Base-by-base conservation (phyloP, 1,140 invertebrate genomes). In the Acromyrmex echinatior region DNA sequence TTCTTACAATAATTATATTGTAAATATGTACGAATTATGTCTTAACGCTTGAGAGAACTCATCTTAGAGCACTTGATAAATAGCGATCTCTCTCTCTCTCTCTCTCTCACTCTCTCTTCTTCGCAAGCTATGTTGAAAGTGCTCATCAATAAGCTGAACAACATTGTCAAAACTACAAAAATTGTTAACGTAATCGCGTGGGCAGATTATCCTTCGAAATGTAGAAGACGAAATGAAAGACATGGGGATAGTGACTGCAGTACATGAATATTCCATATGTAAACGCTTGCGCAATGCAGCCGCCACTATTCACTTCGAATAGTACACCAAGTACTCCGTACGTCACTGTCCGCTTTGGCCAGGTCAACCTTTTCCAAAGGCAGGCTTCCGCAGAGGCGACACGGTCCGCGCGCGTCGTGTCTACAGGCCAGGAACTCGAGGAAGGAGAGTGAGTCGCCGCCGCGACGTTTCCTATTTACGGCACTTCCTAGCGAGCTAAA, bases 391-490 rank as follows among this genome's bases (percentile, higher is more conserved):
- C 51, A 63, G 31, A 51, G 60, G 49, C 58, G 25, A 66, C 56
- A 85, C 31, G 45, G 31, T 39, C 14, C 25, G 18, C 66, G 71
- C 78, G 31, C 53, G 58, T 77, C 60, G 53, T 88, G 66, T 82
- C 77, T 60, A 86, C 21, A 63, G 14, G 58, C 49, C 39, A 56
- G 39, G 25, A 66, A 66, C 31, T 25, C 28, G 63, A 10, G 14
- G 31, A 49, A 65, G 51, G 51, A 80, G 80, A 88, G 53, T 66
- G 58, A 85, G 58, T 88, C 89, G 60, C 58, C 91, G 66, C 31
- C 91, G 71, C 86, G 92, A 91, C 91, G 87, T 92, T 93, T 91
- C 88, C 93, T 94, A 95, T 94, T 95, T 95, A 95, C 92, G 92
- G 87, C 91, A 73, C 91, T 93, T 93, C 89, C 92, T 92, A 91